Conservation (phyloP, 37 sponge, comb jelly and placozoan species). For the Chondrilla cf. caribensis region DNA sequence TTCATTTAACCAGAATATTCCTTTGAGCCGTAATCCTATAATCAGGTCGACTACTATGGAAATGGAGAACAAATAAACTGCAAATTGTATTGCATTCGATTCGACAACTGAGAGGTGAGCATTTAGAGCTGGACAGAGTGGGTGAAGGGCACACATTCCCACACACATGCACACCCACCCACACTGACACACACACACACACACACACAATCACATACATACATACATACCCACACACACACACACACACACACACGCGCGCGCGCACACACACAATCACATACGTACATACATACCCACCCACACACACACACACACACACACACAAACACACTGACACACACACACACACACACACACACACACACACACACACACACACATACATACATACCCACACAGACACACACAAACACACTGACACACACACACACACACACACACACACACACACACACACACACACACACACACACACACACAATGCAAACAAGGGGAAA, state of each 20-base stretch:
- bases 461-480: not conserved
- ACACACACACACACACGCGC: constrained; percentile 29
- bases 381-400: constrained; percentile 22
- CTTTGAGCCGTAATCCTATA: too few relatives aligned
- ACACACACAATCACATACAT: constrained; percentile 27
- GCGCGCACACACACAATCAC: not conserved
- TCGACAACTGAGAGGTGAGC: too few relatives aligned
- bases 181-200: too few relatives aligned
- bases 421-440: not conserved
- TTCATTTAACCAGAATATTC: too few relatives aligned
- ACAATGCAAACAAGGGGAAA: too few relatives aligned
- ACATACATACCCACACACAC: constrained; percentile 42
- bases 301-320: not conserved
- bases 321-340: not conserved
- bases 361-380: constrained; percentile 17
- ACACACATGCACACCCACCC: too few relatives aligned
- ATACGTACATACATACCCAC: not conserved
- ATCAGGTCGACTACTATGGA: too few relatives aligned
- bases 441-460: not conserved
- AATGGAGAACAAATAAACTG: too few relatives aligned
- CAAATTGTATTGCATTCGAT: too few relatives aligned
- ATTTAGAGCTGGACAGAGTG: too few relatives aligned
- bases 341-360: not conserved
- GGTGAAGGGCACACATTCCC: too few relatives aligned
- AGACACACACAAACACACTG: constrained; percentile 15